A percentile compares a stretch with the other conserved stretches of the same genome.
These are phyloP conservation scores for Habrosyne pyritoides DNA, from an alignment of 2,888 invertebrate species.

Conservation along the genomic window DNA sequence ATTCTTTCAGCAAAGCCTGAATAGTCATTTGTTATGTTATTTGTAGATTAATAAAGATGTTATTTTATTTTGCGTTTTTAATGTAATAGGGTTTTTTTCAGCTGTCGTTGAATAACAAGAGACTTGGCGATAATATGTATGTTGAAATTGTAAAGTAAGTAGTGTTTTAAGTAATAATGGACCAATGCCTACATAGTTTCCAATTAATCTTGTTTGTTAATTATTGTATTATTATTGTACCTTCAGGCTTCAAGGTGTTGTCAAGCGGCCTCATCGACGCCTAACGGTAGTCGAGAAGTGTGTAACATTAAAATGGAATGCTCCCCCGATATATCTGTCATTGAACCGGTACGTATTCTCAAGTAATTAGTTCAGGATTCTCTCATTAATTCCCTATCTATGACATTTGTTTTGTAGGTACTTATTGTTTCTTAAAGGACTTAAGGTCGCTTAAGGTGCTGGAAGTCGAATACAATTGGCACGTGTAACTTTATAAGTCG, in stretches of 20 bases:
- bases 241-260: slow-evolving; percentile 12
- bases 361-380: too few relatives aligned
- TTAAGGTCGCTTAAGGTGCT: too few relatives aligned
- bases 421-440: too few relatives aligned
- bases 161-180: slow-evolving; percentile 46
- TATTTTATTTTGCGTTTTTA: neutral
- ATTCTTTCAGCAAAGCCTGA: neutral
- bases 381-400: too few relatives aligned
- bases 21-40: neutral
- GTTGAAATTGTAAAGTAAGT: slow-evolving; percentile 8
- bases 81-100: neutral
- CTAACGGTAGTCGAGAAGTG: slow-evolving; percentile 27
- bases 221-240: too few relatives aligned
- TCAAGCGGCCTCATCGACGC: slow-evolving; percentile 36
- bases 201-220: neutral
- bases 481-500: too few relatives aligned
- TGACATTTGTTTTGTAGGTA: too few relatives aligned
- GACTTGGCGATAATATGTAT: too few relatives aligned
- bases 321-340: slow-evolving; percentile 40
- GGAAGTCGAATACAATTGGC: too few relatives aligned
- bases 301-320: slow-evolving; percentile 12
- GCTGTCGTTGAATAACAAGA: too few relatives aligned
- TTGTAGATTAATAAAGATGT: neutral
- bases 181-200: slow-evolving; percentile 37
- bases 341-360: slow-evolving; percentile 45